Percentiles rank a stretch among this genome's conserved stretches.
Conservation (phyloP, 2,888 invertebrate genomes). For the Stenolophus ochropezus region DNA sequence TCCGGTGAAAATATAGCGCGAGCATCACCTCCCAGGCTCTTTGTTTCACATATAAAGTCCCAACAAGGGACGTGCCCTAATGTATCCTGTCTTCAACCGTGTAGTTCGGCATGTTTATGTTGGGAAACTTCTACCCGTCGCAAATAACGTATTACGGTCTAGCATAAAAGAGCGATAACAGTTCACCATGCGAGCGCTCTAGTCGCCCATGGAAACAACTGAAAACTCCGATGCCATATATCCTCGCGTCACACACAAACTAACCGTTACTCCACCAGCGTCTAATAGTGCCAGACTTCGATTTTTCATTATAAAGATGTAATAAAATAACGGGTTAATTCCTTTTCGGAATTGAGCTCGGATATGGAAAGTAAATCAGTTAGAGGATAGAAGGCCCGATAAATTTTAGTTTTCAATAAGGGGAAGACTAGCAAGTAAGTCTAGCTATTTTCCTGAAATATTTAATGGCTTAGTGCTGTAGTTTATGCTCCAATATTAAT, state of each 20-base stretch:
- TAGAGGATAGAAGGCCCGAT: slow-evolving; percentile 5
- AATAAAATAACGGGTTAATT: slow-evolving; percentile 58
- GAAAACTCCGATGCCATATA: slow-evolving; percentile 56
- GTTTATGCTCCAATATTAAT: neutral
- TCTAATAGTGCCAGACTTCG: slow-evolving; percentile 49
- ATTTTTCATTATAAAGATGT: slow-evolving; percentile 53
- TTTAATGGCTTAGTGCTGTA: neutral
- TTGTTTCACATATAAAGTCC: neutral
- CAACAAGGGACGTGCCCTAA: neutral
- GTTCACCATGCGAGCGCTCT: slow-evolving; percentile 53
- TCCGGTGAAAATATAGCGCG: neutral
- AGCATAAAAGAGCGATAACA: slow-evolving; percentile 56
- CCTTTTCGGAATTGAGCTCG: slow-evolving; percentile 8
- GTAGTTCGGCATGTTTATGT: slow-evolving; percentile 44
- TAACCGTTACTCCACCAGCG: slow-evolving; percentile 39
- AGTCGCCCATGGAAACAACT: slow-evolving; percentile 43
- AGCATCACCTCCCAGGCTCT: neutral
- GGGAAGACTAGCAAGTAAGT: neutral
- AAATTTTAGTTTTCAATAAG: slow-evolving; percentile 32
- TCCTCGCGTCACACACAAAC: slow-evolving; percentile 44
- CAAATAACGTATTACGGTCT: slow-evolving; percentile 59
- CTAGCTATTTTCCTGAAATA: neutral
- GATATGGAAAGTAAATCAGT: slow-evolving; percentile 25
- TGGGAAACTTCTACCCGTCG: slow-evolving; percentile 43
- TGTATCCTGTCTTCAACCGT: neutral